Evolutionary conservation across 2,797 vertebrate species (phyloP), one percentile per base, ranked within the genome.

Genomic region (Rousettus madagascariensis): DNA sequence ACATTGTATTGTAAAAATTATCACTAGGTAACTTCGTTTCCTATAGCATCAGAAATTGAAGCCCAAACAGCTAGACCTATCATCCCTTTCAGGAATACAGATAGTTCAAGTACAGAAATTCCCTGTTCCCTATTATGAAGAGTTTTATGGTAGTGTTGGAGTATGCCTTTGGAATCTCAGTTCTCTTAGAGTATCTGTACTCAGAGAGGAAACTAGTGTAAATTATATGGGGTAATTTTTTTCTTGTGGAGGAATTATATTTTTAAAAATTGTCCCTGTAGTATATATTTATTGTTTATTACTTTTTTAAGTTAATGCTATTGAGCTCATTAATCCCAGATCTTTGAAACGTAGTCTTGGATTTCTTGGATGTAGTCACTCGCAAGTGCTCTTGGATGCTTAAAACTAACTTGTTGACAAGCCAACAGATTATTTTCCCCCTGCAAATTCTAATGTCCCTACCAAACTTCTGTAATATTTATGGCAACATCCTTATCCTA

Each of bases 31-130:
- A 12, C 74, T 84, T 38, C 15, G 41, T 86, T 94, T 92, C 9
- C 28, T 30, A 69, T 72, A 85, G 30, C 20, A 75, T 74, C 61
- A 94, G 68, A 95, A 90, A 83, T 55, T 92, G 33, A 94, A 71
- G 63, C 51, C 30, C 8, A 87, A 94, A 89, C 38, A 96, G 20
- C n/a, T 87, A 86, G 26, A 72, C 38, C 49, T 69, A 0, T 84
- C 69, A 46, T 93, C 28, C 8, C 36, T 89, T 84, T 87, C 28
- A 79, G 59, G 15, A 36, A 88, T 87, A 80, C 2, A 57, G 59
- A 6, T 55, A 89, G 38, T 4, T 86, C 57, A 86, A 78, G 33
- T 43, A 19, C 33, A 95, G 66, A 85, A 94, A 80, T 86, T 91
- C 30, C 22, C 10, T 19, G 2, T 84, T 90, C 17, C 2, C 30